A percentile compares a stretch with the other conserved stretches of the same genome.
phyloP scores from a whole-genome alignment of 2,888 invertebrate genomes.

The Dryococelus australis region DNA sequence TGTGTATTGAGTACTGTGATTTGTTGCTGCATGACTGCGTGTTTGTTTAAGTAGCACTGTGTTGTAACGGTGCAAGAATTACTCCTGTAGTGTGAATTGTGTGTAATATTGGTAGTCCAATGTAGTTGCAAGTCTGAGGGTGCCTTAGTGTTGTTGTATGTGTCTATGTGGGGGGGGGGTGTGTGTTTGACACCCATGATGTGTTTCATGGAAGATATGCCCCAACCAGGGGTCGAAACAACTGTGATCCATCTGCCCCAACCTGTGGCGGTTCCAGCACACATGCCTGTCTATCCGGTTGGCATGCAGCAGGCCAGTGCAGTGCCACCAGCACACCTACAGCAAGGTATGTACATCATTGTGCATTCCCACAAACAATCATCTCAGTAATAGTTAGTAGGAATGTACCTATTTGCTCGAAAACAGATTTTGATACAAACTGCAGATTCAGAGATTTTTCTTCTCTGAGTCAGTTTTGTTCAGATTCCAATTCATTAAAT shows the following conservation, averaged over 20 bases:
- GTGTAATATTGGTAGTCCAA: background rate
- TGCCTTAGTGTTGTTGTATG: background rate
- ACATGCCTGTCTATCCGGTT: background rate
- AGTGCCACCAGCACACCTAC: background rate
- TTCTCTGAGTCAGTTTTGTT: too few relatives aligned
- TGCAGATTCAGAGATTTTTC: too few relatives aligned
- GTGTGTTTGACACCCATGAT: background rate
- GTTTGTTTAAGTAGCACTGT: too few relatives aligned
- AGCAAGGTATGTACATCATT: background rate
- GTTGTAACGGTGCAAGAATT: too few relatives aligned
- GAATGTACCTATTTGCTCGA: too few relatives aligned
- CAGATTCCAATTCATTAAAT: too few relatives aligned
- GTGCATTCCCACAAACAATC: too few relatives aligned
- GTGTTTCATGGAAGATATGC: slow-evolving; percentile 16
- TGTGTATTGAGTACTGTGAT: too few relatives aligned
- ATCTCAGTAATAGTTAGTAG: too few relatives aligned
- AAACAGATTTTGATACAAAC: too few relatives aligned
- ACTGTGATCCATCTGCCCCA: background rate
- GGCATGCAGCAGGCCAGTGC: background rate
- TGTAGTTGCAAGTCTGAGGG: background rate
- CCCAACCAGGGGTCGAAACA: background rate
- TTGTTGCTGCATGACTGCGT: too few relatives aligned
- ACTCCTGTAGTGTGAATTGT: too few relatives aligned
- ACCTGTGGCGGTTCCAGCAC: background rate
- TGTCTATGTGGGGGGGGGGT: background rate